phyloP scores from a whole-genome alignment of 1,140 invertebrate genomes.

The Asbolus verrucosus region DNA sequence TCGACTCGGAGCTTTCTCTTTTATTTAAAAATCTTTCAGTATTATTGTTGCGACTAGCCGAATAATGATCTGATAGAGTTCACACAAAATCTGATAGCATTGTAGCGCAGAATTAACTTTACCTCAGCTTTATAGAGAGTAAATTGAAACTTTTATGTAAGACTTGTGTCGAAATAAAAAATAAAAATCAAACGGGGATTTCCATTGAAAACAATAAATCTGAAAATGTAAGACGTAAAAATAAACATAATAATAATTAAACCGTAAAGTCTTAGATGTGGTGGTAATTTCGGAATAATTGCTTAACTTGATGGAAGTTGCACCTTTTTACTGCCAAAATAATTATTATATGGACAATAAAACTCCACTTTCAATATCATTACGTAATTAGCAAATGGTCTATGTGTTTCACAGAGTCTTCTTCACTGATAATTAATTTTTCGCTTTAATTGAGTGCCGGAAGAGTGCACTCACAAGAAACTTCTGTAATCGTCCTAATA shows the following conservation, averaged over 20 bases:
- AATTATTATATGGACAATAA: background rate
- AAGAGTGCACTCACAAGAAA: too few relatives aligned
- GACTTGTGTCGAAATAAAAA: background rate
- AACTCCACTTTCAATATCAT: background rate
- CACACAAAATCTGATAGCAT: background rate
- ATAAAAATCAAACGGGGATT: too few relatives aligned
- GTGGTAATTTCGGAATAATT: constrained; percentile 2
- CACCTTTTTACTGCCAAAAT: background rate
- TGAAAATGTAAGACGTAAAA: too few relatives aligned
- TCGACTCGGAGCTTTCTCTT: too few relatives aligned
- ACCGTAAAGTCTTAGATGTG: background rate
- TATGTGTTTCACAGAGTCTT: background rate
- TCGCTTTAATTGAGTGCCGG: too few relatives aligned
- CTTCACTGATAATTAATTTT: constrained; percentile 3
- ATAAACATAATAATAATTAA: too few relatives aligned
- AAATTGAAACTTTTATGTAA: constrained; percentile 6
- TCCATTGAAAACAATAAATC: too few relatives aligned
- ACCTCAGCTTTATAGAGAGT: constrained; percentile 4
- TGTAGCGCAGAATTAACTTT: constrained; percentile 1
- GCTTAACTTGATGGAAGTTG: constrained; percentile 5
- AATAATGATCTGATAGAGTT: constrained; percentile 23
- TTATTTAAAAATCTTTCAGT: constrained; percentile 4
- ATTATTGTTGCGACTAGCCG: constrained; percentile 13
- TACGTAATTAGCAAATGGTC: background rate
- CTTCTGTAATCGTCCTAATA: constrained; percentile 30